phyloP scores from a whole-genome alignment of 2,888 invertebrate species.

The Hypomecis punctinalis region DNA sequence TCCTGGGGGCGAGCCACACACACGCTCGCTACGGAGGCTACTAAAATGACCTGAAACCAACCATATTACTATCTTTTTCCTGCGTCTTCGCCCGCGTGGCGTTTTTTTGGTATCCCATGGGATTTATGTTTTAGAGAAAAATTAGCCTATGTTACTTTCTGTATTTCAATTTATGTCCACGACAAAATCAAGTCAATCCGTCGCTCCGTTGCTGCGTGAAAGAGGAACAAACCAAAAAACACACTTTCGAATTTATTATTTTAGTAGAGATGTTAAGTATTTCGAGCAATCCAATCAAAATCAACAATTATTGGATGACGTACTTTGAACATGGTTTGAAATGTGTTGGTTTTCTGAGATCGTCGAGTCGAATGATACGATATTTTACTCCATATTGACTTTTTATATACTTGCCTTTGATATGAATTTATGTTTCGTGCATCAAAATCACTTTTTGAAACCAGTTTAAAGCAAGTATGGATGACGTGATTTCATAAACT shows the following conservation, averaged over 20 bases:
- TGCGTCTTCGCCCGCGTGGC: too few relatives aligned
- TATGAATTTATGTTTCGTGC: not conserved
- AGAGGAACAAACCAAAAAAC: too few relatives aligned
- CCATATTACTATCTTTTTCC: not conserved
- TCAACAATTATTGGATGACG: not conserved
- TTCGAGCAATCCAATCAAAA: too few relatives aligned
- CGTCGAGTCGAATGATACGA: not conserved
- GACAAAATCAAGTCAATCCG: too few relatives aligned
- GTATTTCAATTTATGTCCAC: too few relatives aligned
- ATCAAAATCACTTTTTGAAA: not conserved
- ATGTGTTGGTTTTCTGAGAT: not conserved
- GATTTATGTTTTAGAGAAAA: not conserved
- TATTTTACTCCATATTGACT: not conserved
- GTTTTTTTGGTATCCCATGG: too few relatives aligned
- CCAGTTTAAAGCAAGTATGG: not conserved
- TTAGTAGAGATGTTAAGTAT: too few relatives aligned
- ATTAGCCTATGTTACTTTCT: too few relatives aligned
- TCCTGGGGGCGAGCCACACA: too few relatives aligned
- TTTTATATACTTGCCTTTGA: not conserved
- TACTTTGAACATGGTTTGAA: constrained; percentile 3
- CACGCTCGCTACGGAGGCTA: constrained; percentile 38
- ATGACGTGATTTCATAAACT: not conserved
- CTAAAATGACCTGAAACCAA: constrained; percentile 42
- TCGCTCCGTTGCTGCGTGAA: too few relatives aligned
- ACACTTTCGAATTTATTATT: too few relatives aligned